Evolutionary conservation across 2,888 invertebrate genomes (phyloP).

Genomic region (Tortrix viridana): DNA sequence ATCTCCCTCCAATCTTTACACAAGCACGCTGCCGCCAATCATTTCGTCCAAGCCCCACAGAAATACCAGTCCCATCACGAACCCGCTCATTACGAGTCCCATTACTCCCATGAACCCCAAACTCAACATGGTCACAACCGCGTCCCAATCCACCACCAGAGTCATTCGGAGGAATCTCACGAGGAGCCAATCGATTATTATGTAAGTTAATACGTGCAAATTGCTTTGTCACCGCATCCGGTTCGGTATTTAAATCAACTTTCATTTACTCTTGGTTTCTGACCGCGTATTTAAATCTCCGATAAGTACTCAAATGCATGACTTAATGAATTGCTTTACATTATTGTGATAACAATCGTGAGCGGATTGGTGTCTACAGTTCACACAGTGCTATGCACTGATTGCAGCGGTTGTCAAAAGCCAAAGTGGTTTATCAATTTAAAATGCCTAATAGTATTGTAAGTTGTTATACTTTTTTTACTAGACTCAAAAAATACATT

Average conservation of each 20-base stretch:
- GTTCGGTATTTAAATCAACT: conserved; percentile 61
- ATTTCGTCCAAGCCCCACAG: conserved; percentile 51
- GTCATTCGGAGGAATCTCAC: conserved; percentile 56
- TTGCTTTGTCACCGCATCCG: conserved; percentile 52
- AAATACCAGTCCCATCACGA: conserved; percentile 49
- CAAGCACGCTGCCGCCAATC: conserved; percentile 42
- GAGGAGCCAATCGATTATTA: conserved; percentile 78
- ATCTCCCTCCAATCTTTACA: conserved; percentile 24
- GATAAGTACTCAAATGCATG: conserved; percentile 50
- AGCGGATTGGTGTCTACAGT: too few relatives aligned
- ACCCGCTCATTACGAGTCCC: conserved; percentile 47
- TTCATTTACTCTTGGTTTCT: conserved; percentile 68
- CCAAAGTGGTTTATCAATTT: too few relatives aligned
- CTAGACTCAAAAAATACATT: too few relatives aligned
- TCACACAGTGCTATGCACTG: too few relatives aligned
- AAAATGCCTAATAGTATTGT: too few relatives aligned
- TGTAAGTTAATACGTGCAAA: conserved; percentile 60
- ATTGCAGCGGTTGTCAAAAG: too few relatives aligned
- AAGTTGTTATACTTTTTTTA: too few relatives aligned
- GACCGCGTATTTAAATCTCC: conserved; percentile 45
- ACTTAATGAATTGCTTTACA: conserved; percentile 46
- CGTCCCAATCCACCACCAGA: conserved; percentile 47
- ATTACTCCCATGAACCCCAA: conserved; percentile 47
- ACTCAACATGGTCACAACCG: conserved; percentile 54
- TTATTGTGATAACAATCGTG: conserved; percentile 29